Conservation (phyloP, 2,888 invertebrate genomes). For the Andrena hattorfiana region DNA sequence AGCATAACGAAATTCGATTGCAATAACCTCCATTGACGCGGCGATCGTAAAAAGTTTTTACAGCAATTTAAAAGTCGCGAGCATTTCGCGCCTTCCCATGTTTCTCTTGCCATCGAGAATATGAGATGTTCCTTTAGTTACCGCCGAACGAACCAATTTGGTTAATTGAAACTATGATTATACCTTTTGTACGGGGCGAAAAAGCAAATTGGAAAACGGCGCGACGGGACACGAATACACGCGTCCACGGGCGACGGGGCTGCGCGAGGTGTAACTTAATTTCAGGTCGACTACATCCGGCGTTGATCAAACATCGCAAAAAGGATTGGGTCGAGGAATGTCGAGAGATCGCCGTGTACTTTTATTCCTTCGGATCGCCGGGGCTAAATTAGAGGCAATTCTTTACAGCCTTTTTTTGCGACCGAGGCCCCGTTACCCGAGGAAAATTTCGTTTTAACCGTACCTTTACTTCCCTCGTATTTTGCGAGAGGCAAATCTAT, state of each 20-base stretch:
- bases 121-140: conserved; percentile 7
- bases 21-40: neutral
- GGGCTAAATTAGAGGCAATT: conserved; percentile 39
- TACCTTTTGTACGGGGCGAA: neutral
- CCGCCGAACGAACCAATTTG: conserved; percentile 36
- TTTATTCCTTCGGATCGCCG: conserved; percentile 35
- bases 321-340: conserved; percentile 27
- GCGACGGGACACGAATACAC: conserved; percentile 25
- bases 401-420: conserved; percentile 26
- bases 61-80: neutral
- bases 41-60: neutral
- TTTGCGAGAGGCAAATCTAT: conserved; percentile 15
- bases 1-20: neutral
- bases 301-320: conserved; percentile 48
- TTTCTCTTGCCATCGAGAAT: neutral
- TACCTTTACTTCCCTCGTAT: conserved; percentile 10
- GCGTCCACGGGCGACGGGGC: neutral
- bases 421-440: neutral
- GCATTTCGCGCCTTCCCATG: neutral
- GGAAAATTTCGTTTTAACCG: conserved; percentile 40
- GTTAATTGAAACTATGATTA: conserved; percentile 48
- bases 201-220: conserved; percentile 35
- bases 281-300: conserved; percentile 19
- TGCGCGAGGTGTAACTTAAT: conserved; percentile 30
- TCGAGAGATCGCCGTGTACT: conserved; percentile 8